A percentile compares a stretch with the other conserved stretches of the same genome.
These are phyloP conservation scores for Eumerus sabulonum DNA, from an alignment of 2,888 invertebrate genomes.

Conservation along the genomic window DNA sequence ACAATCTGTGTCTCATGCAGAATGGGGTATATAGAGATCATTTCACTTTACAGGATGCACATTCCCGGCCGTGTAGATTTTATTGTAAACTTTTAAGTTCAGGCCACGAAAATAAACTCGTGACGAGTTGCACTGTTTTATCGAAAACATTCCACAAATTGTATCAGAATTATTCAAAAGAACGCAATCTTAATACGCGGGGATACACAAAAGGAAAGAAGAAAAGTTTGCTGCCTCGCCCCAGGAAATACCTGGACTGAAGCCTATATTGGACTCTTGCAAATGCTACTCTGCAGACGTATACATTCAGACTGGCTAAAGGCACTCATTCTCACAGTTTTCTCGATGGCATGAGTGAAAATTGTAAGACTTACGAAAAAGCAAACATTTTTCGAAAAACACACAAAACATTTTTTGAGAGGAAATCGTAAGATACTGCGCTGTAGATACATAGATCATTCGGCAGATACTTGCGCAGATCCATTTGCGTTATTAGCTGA, in stretches of 20 bases:
- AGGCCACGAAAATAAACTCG: constrained; percentile 54
- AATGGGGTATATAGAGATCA: no score
- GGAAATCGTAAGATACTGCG: constrained; percentile 29
- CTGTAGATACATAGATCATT: constrained; percentile 17
- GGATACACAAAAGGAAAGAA: background rate
- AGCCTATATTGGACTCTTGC: constrained; percentile 1
- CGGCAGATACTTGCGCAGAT: constrained; percentile 29
- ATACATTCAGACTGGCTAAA: constrained; percentile 58
- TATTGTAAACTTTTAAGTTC: constrained; percentile 41
- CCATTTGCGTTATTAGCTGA: constrained; percentile 24
- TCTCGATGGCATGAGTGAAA: constrained; percentile 40
- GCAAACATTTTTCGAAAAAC: constrained; percentile 37
- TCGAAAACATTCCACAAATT: constrained; percentile 32
- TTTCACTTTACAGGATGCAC: constrained; percentile 39
- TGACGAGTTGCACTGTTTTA: constrained; percentile 51
- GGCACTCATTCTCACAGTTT: constrained; percentile 43
- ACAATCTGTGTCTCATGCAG: no score
- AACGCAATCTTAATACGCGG: background rate
- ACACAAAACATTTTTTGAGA: constrained; percentile 43
- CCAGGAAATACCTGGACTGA: constrained; percentile 46
- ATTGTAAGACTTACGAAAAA: constrained; percentile 55
- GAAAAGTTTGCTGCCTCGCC: constrained; percentile 36
- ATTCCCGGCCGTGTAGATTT: constrained; percentile 33
- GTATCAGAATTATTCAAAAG: constrained; percentile 23
- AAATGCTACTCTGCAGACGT: constrained; percentile 55